phyloP scores from a whole-genome alignment of 2,888 invertebrate genomes.

The Caenorhabditis doughertyi region DNA sequence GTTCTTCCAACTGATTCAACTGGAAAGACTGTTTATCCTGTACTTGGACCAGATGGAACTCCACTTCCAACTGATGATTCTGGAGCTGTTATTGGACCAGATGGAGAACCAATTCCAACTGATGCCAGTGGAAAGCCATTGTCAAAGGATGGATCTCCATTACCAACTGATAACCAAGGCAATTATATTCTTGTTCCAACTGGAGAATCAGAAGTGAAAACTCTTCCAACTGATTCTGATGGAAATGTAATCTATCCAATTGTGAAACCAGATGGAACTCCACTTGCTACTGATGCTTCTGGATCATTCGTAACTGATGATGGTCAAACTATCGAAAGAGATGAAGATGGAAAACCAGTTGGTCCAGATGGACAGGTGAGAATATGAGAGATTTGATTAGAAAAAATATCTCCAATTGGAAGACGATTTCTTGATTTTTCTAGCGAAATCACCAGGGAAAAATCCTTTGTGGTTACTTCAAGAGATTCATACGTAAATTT shows the following conservation, averaged over 20 bases:
- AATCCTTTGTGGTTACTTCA: no score
- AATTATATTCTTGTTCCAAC: constrained; percentile 47
- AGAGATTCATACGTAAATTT: no score
- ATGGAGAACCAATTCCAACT: constrained; percentile 58
- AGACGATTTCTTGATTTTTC: no score
- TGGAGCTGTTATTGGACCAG: constrained; percentile 62
- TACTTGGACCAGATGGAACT: constrained; percentile 61
- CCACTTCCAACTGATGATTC: constrained; percentile 52
- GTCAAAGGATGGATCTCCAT: constrained; percentile 59
- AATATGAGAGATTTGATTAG: no score
- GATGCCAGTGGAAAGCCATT: constrained; percentile 56
- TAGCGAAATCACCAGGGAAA: no score
- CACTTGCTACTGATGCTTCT: constrained; percentile 60
- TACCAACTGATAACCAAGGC: constrained; percentile 55
- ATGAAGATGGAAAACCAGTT: constrained; percentile 52
- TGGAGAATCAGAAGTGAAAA: constrained; percentile 48
- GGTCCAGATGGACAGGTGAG: constrained; percentile 67
- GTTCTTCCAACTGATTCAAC: constrained; percentile 55
- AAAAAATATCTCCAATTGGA: no score
- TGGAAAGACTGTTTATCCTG: constrained; percentile 61
- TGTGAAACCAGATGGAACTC: constrained; percentile 60
- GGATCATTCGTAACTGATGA: constrained; percentile 62
- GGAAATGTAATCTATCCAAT: constrained; percentile 47
- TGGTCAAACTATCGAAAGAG: constrained; percentile 25
- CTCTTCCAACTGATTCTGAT: constrained; percentile 39